Evolutionary conservation across 2,888 invertebrate genomes (phyloP).

Genomic region (Tipula confusa): DNA sequence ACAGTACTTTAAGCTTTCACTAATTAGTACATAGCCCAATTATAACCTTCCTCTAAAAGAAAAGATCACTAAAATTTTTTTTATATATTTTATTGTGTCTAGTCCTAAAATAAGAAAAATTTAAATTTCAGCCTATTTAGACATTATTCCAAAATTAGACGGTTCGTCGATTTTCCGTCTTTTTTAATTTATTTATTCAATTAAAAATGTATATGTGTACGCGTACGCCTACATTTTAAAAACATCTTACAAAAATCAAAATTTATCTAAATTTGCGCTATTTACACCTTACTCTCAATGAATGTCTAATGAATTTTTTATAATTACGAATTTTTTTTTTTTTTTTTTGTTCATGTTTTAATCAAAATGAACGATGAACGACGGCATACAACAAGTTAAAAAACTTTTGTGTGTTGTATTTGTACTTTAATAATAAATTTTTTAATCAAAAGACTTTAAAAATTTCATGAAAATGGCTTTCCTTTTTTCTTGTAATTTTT

Average conservation of each 20-base stretch:
- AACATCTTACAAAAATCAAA: background rate
- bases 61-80: no score
- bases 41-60: no score
- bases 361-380: background rate
- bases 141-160: background rate
- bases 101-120: no score
- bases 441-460: constrained; percentile 20
- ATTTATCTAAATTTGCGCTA: background rate
- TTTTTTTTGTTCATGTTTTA: background rate
- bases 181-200: background rate
- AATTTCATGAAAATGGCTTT: background rate
- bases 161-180: background rate
- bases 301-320: background rate
- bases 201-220: background rate
- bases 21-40: no score
- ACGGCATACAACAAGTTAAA: background rate
- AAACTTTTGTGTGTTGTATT: background rate
- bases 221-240: background rate
- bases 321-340: background rate
- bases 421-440: background rate
- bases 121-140: no score
- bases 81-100: no score
- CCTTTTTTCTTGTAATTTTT: background rate
- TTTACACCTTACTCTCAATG: background rate
- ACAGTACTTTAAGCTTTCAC: no score